Conservation (phyloP, 2,888 invertebrate species). For the Pammene aurita region DNA sequence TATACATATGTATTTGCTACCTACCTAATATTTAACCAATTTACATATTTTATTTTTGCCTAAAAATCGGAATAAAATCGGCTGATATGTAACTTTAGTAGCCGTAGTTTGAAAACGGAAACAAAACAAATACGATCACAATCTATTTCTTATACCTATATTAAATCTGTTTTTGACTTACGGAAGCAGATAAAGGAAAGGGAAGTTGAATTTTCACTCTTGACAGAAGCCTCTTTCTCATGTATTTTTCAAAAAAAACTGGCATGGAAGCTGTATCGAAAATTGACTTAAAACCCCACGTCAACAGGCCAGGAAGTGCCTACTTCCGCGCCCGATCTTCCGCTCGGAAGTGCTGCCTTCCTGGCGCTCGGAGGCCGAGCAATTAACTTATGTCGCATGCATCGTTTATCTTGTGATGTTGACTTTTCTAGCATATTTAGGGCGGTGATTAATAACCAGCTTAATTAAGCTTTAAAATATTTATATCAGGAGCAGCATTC, state of each 20-base stretch:
- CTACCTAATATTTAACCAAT: background rate
- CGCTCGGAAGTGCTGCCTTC: slow-evolving; percentile 74
- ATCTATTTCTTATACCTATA: too few species aligned
- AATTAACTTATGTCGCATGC: slow-evolving; percentile 36
- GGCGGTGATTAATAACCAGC: slow-evolving; percentile 21
- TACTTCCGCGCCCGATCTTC: slow-evolving; percentile 56
- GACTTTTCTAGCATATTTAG: slow-evolving; percentile 24
- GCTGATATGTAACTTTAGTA: background rate
- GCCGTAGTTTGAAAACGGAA: too few species aligned
- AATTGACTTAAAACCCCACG: slow-evolving; percentile 19
- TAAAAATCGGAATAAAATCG: too few species aligned
- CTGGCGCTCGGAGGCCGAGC: slow-evolving; percentile 63
- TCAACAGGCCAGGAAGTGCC: slow-evolving; percentile 29
- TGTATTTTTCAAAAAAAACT: too few species aligned
- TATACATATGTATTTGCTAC: background rate
- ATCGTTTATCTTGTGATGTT: slow-evolving; percentile 31
- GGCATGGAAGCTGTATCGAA: slow-evolving; percentile 3
- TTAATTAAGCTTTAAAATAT: slow-evolving; percentile 18
- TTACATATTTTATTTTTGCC: background rate
- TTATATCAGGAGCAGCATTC: background rate
- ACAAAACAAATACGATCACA: too few species aligned
- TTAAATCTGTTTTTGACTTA: too few species aligned
- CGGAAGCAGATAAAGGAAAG: too few species aligned
- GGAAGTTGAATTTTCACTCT: background rate
- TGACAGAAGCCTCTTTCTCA: background rate